Base-by-base conservation (phyloP, 1,140 invertebrate species). In the Zaprionus tsacasi region DNA sequence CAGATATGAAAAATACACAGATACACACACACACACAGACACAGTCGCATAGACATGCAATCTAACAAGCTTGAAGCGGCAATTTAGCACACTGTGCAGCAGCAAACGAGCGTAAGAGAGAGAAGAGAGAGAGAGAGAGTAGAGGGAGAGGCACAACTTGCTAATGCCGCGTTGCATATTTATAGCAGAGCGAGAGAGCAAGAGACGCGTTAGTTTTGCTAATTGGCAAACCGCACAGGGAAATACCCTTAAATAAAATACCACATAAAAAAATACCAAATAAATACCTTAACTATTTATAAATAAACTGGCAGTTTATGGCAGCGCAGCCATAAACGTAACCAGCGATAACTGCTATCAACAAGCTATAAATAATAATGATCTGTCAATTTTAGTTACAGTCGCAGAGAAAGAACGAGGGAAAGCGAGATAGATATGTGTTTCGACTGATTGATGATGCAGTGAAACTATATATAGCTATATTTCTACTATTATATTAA, bases 61-160 rank as follows among this genome's bases (percentile, higher is more conserved):
- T 81, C 61, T 78, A 83, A 83, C 81, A 66, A 78, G 69, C 78
- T 78, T 83, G 69, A 85, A 83, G 45, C 77, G 33, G 52, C 79
- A 83, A 83, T 83, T 83, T 80, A 73, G 25, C 65, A 43, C 67
- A 64, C 56, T 50, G 15, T 35, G 38, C 30, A 48, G 33, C 45
- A 52, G 11, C 21, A 13, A 36, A 50, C 13, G 65, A 68, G 43
- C 12, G 7, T 27, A 33, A 38, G 21, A 38, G 8, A 38, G 8
- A 40, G 58, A n/a, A 21, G 45, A 8, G 11, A 52, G 45, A 6
- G 12, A n/a, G 30, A 61, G 33, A 71, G 50, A 5, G 52, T n/a
- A 58, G 75, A 66, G 48, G n/a, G 38, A 1, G 40, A 43, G 40
- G 27, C 27, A 7, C 40, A 65, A 67, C 72, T 66, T 75, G 77